Evolutionary conservation across 2,888 invertebrate species (phyloP), one percentile per base, ranked within the genome.

Genomic region (Drosophila fulvimacula): DNA sequence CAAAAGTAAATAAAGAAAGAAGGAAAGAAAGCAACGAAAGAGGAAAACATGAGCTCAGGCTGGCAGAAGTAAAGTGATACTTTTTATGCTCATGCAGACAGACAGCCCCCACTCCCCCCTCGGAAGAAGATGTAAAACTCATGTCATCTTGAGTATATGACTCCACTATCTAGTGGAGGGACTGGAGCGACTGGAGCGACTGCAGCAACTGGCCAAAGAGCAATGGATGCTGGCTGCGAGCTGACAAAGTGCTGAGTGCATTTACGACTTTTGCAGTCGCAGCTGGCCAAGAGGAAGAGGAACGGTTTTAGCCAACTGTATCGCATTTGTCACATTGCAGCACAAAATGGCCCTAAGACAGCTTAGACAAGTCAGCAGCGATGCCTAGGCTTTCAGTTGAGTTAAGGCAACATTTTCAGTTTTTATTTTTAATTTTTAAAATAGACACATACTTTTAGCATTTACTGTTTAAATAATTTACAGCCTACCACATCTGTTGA

Each of bases 181-280:
- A 21, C 52, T 53, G 61, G 69, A 41, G 19, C 41, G 11, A 41
- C 52, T 53, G 61, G 69, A 44, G 32, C 11, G 32, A 11, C 17
- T 41, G 41, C 41, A 41, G 21, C 42, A 21, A 21, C 52, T 53
- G 61, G 69, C 74, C 69, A 42, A 63, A 73, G 69, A 77, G 71
- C 75, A 77, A 81, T 85, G 67, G 79, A 73, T 75, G 72, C 87
- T 87, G 89, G 81, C 85, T 86, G 71, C 83, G 74, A 87, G 85
- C 84, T 84, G 84, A 88, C 84, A 84, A 88, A 85, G 81, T 88
- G 89, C 81, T 81, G 85, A 88, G 89, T 85, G 89, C 85, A 88
- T 86, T 88, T 86, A 84, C 79, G 82, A 72, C 79, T 69, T 71
- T 69, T 21, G 42, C 42, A 7, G 42, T 42, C 21, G 42, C 42